Evolutionary conservation across 2,113 vertebrate genomes (phyloP), one percentile per base, ranked within the genome.

Genomic region (Bos javanicus): DNA sequence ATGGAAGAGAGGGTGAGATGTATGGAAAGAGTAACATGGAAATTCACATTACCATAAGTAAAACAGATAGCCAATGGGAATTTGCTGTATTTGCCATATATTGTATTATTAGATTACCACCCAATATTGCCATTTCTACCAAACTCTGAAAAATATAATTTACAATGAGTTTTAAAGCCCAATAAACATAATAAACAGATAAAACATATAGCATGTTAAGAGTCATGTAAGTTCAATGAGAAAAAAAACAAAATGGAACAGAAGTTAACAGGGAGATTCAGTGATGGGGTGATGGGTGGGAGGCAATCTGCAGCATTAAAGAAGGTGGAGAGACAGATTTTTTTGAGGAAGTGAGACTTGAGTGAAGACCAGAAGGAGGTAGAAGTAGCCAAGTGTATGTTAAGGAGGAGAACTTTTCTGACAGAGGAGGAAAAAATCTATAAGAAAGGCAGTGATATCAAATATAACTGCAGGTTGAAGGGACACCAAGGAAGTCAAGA

Each of bases 231-330:
- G 2, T 62, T 13, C 12, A 54, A 56, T 14, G 7, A 30, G 21
- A 23, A 59, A 56, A 56, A 16, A 74, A 60, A 21, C 48, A 83
- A 67, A 92, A 46, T 60, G 14, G 46, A 80, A 19, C 74, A 78
- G 46, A 83, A 43, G 5, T 54, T 26, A 46, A 88, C 9, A n/a
- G 17, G 46, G 23, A n/a, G 25, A 78, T 64, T 54, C 23, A 5
- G 19, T 33, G 23, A 17, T 46, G 5, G 5, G 6, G 12, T 5
- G 7, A n/a, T 39, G 2, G 5, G 5, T 39, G 4, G 8, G 23
- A 71, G 36, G 10, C 25, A 57, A 3, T 3, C 81, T 54, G 6
- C 21, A 16, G 1, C 39, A 56, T 64, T 59, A 85, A 88, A 76
- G n/a, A 16, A 39, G 39, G 39, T 39, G 39, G 39, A 39, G 23